Evolutionary conservation across 37 sponge, comb jelly and placozoan species (phyloP).

Genomic region (Beroe forskalii): DNA sequence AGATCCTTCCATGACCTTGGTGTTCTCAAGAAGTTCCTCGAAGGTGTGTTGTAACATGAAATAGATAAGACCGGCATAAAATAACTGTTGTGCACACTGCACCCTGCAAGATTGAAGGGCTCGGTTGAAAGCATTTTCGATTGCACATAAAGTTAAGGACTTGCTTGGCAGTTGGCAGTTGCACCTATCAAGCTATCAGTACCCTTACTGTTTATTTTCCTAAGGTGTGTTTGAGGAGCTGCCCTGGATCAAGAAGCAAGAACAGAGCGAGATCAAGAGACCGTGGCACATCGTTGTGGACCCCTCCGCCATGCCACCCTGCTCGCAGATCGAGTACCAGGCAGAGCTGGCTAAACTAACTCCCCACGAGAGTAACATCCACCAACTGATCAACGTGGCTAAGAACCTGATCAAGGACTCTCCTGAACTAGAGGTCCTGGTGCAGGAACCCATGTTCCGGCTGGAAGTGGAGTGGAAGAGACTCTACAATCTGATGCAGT

Average conservation of each 20-base stretch:
- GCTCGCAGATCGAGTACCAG: conserved; percentile 49
- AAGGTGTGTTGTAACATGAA: no score
- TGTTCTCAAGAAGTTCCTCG: conserved; percentile 34
- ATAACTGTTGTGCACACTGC: no score
- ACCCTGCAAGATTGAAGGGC: no score
- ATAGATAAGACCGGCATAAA: no score
- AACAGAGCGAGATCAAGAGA: conserved; percentile 61
- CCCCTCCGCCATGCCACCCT: conserved; percentile 42
- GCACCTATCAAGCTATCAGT: no score
- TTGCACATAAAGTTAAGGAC: no score
- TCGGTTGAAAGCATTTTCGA: no score
- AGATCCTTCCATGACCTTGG: conserved; percentile 20
- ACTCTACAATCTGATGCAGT: conserved; percentile 58
- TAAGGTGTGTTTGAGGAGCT: conserved; percentile 54
- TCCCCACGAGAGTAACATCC: conserved; percentile 25
- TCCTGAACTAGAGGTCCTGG: conserved; percentile 53
- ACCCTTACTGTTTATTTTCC: no score
- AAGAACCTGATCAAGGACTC: conserved; percentile 62
- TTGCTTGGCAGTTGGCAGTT: no score
- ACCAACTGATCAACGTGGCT: conserved; percentile 34
- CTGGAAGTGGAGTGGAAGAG: conserved; percentile 55
- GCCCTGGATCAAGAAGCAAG: conserved; percentile 59
- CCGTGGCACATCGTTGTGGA: conserved; percentile 49
- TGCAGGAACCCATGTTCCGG: conserved; percentile 52
- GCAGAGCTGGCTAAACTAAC: conserved; percentile 56